Base-by-base conservation (phyloP, 2,113 vertebrate species). In the Ailuropoda melanoleuca region DNA sequence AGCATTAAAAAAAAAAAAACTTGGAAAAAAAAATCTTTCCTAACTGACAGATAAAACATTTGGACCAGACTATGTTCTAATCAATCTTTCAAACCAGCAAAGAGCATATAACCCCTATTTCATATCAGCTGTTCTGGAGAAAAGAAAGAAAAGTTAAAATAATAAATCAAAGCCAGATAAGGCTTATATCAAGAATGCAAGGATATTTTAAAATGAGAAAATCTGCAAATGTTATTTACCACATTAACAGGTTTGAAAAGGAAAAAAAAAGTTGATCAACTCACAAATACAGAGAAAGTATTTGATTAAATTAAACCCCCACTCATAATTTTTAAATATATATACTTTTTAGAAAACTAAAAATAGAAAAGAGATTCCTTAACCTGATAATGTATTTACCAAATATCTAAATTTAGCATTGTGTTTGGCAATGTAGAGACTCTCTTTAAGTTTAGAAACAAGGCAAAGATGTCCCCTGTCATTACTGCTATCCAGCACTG, bases 171-270 rank as follows among this genome's bases (percentile, higher is more conserved):
- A 92, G 56, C 80, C 78, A 68, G 72, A 46, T 74, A 81, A 17
- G 23, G 56, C 8, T 75, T 83, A 66, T 85, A 37, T 56, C 34
- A 88, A 88, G 58, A 93, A 84, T 77, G 17, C 43, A 24, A 88
- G 29, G 60, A 19, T 88, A 58, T 26, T 88, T 88, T 93, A 72
- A 97, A 92, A 68, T 88, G 43, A 86, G 72, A 90, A 93, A 62
- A 21, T 86, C 19, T 85, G 26, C 53, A 66, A 72, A 64, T 78
- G 14, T 37, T 77, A 43, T 91, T 91, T 34, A 85, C 31, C 43
- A 43, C 13, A 53, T 93, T 84, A 48, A 93, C 23, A 88, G 21
- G 58, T 53, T n/a, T 34, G 19, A 31, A 70, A 72, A 55, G 8
- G 55, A 39, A 89, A 94, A 85, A 29, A 18, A n/a, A 15, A 50